Conservation (phyloP, 2,888 invertebrate species). For the Xanthia icteritia region DNA sequence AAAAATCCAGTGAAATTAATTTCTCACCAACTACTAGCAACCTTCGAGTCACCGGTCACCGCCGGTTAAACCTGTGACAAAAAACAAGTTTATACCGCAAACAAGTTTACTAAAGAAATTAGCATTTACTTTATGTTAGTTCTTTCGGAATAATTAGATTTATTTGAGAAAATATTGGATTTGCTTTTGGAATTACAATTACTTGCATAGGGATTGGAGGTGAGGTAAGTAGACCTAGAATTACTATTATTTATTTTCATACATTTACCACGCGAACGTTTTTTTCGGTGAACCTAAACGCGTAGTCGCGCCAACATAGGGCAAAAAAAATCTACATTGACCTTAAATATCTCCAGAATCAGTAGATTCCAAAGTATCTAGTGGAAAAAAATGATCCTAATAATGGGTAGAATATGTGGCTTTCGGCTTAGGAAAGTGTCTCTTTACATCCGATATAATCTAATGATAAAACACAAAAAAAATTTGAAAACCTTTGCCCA, state of each 20-base stretch:
- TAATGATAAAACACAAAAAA: too few species aligned
- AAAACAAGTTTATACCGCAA: constrained; percentile 52
- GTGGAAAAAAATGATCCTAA: too few species aligned
- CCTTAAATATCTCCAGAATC: too few species aligned
- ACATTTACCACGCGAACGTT: background rate
- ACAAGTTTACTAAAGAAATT: constrained; percentile 59
- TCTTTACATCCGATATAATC: too few species aligned
- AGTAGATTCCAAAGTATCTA: too few species aligned
- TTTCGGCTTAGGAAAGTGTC: too few species aligned
- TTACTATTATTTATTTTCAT: background rate
- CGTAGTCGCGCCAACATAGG: too few species aligned
- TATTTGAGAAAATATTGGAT: constrained; percentile 42
- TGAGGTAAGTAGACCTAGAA: background rate
- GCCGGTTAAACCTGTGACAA: constrained; percentile 45
- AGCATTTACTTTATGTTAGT: constrained; percentile 46
- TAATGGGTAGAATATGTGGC: too few species aligned
- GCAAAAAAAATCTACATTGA: too few species aligned
- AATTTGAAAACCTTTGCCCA: too few species aligned
- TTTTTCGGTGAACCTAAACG: too few species aligned
- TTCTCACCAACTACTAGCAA: constrained; percentile 37
- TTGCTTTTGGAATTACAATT: constrained; percentile 32
- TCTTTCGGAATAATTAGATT: constrained; percentile 45
- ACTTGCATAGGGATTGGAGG: background rate
- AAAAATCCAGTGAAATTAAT: constrained; percentile 52
- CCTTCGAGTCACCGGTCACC: constrained; percentile 44